Evolutionary conservation across 2,797 vertebrate species (phyloP), one percentile per base, ranked within the genome.

Genomic region (Leptodactylus fallax): DNA sequence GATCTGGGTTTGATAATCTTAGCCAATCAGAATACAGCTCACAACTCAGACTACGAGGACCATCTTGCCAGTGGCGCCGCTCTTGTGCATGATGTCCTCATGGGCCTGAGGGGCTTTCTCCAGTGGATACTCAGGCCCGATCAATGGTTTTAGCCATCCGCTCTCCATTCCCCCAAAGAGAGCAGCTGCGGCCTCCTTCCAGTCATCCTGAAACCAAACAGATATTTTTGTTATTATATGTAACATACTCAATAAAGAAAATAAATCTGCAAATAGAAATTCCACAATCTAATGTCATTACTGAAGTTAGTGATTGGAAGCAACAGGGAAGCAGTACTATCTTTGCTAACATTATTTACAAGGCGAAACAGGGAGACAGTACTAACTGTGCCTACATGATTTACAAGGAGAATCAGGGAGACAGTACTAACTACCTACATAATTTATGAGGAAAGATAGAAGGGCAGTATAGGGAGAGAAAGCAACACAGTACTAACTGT

Each of bases 1-100:
- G n/a, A n/a, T n/a, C n/a, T n/a, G n/a, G n/a, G n/a, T n/a, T n/a
- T n/a, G n/a, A n/a, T n/a, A n/a, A n/a, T n/a, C n/a, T n/a, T n/a
- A n/a, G n/a, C n/a, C n/a, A n/a, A 55, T 55, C 53, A 13, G 7
- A 36, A 36, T 36, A 36, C 36, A 36, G 36, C 36, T 8, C 1
- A 8, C 65, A 14, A 13, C 82, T 95, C 89, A 94, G 87, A 96
- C 92, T 72, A 94, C 92, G 55, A 99, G 94, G 85, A 99, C 93
- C 81, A 97, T 97, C 93, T 99, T 99, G 60, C 98, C 98, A 61
- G 87, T 85, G 74, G 97, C 95, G 47, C 97, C 97, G 0, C 92
- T 86, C 87, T 92, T 91, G n/a, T 94, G 90, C 0, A 99, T 98
- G 85, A 99, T 96, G 88, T 97, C 95, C 56, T 95, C 92, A 23